phyloP scores from a whole-genome alignment of 2,113 vertebrate species.

The Ictidomys tridecemlineatus region DNA sequence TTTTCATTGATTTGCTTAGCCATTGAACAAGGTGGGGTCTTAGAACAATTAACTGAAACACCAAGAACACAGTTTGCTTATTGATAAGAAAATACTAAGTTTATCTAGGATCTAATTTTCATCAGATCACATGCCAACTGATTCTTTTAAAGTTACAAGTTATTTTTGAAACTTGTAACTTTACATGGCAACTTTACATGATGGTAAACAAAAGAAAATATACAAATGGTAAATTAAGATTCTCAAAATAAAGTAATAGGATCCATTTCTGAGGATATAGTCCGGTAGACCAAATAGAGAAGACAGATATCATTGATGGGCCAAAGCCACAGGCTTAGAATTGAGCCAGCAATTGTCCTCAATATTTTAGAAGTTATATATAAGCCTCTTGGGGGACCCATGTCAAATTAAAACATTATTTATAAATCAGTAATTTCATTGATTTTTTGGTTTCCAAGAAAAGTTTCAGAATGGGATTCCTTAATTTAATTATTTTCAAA shows the following conservation, averaged over 20 bases:
- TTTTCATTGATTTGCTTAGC: background rate
- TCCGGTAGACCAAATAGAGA: background rate
- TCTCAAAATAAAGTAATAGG: background rate
- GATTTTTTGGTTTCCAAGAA: background rate
- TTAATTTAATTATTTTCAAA: background rate
- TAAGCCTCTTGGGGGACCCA: background rate
- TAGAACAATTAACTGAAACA: slow-evolving; percentile 19
- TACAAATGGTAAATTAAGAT: background rate
- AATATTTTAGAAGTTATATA: slow-evolving; percentile 3
- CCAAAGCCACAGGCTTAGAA: background rate
- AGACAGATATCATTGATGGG: background rate
- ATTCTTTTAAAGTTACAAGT: background rate
- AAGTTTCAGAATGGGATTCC: background rate
- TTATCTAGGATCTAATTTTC: background rate
- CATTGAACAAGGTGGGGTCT: background rate
- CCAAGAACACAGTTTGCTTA: background rate
- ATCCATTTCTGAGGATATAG: background rate
- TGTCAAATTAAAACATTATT: background rate
- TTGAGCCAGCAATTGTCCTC: background rate
- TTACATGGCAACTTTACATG: background rate
- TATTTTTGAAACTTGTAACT: background rate
- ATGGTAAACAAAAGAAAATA: background rate
- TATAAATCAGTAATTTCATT: background rate
- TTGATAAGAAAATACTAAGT: background rate
- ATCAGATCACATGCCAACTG: background rate